These are phyloP conservation scores for Melanotaenia boesemani DNA, from an alignment of 2,797 vertebrate genomes.

Conservation along the genomic window DNA sequence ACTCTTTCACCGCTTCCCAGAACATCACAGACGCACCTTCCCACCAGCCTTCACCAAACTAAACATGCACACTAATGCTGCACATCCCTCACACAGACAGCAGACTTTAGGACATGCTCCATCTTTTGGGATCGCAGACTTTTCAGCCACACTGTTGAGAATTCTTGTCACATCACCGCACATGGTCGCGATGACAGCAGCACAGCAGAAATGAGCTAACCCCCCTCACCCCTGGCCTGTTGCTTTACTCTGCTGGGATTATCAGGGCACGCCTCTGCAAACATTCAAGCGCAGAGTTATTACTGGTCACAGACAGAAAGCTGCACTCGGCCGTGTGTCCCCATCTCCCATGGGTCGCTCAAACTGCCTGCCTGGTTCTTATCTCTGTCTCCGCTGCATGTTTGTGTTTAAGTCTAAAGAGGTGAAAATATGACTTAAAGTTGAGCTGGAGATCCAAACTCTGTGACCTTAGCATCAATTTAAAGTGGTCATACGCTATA, in stretches of 20 bases:
- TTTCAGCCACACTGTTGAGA: slow-evolving; percentile 40
- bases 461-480: slow-evolving; percentile 7
- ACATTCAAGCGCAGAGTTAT: slow-evolving; percentile 72
- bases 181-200: slow-evolving; percentile 54
- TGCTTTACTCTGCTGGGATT: slow-evolving; percentile 76
- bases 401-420: slow-evolving; percentile 52
- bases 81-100: slow-evolving; percentile 34
- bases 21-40: slow-evolving; percentile 70
- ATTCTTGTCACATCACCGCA: slow-evolving; percentile 41
- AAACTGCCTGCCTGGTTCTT: slow-evolving; percentile 46
- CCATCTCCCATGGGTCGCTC: slow-evolving; percentile 60
- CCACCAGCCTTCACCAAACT: slow-evolving; percentile 62
- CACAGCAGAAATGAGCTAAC: slow-evolving; percentile 61
- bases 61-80: slow-evolving; percentile 48
- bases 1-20: slow-evolving; percentile 82
- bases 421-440: slow-evolving; percentile 24
- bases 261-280: slow-evolving; percentile 73
- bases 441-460: slow-evolving; percentile 9
- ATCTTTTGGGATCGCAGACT: not conserved
- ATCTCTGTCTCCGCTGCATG: slow-evolving; percentile 44
- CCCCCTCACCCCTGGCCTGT: slow-evolving; percentile 67
- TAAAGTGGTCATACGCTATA: not conserved
- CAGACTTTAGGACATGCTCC: not conserved
- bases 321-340: slow-evolving; percentile 53
- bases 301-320: slow-evolving; percentile 64